Base-by-base conservation (phyloP, 2,888 invertebrate species). In the Sarcophaga rosellei region DNA sequence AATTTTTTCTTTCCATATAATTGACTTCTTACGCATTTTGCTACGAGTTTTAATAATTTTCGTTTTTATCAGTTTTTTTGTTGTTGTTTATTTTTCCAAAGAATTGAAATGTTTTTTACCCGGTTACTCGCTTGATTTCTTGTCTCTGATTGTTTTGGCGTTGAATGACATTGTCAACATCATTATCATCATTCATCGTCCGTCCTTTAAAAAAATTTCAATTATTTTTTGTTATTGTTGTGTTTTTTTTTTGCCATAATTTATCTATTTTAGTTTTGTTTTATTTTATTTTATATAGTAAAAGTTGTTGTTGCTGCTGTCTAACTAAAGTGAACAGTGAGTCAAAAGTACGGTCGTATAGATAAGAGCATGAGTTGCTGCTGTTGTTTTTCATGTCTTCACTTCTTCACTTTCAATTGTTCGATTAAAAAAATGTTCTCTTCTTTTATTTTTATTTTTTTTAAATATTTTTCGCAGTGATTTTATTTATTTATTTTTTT, bases 161-260 rank as follows among this genome's bases (percentile, higher is more conserved):
- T 69, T 70, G 61, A 72, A 75, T 84, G 78, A 63, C 69, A 72
- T 70, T 75, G 76, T 66, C 66, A 35, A 63, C 68, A 20, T 61
- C 47, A 35, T 45, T 15, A 35, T 70, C 68, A 20, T 61, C 47
- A 35, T 59, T 1, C 20, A 66, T 61, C 65, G 81, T 69, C 62
- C 72, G 80, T 72, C 77, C 63, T 81, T 77, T 44, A 21, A 15
- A 85, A 77, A 77, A 68, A 81, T 81, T 77, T 85, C 73, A 77
- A 62, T 77, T 81, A 81, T 77, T 81, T 79, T 68, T 53, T 77
- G 20, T 53, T 35, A 17, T 21, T 78, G 44, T 63, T 53, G 23
- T 57, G 53, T 57, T 45, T 53, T 3, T 47, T 12, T 47, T 53
- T 53, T 53, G 35, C 35, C 17, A 53, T 53, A 53, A 53, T 53